A percentile compares a stretch with the other conserved stretches of the same genome.
These are phyloP conservation scores for Triops cancriformis DNA, from an alignment of 1,140 invertebrate genomes.

Conservation along the genomic window DNA sequence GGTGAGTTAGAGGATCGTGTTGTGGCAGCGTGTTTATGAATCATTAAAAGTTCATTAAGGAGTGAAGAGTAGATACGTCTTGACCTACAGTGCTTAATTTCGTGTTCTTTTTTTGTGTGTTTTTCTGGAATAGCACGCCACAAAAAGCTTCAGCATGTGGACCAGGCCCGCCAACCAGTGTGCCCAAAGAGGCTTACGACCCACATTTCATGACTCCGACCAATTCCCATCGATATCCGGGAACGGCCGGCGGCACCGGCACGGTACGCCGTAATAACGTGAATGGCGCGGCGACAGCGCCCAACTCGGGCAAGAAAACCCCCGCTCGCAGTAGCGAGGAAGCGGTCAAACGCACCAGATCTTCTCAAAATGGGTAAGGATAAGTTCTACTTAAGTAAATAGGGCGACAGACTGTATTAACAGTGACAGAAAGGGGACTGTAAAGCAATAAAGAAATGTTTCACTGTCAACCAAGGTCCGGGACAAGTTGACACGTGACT, in stretches of 20 bases:
- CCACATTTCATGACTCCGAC: constrained; percentile 2
- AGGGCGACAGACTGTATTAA: neutral
- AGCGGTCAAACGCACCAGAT: constrained; percentile 8
- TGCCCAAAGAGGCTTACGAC: neutral
- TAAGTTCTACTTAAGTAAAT: neutral
- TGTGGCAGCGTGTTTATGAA: neutral
- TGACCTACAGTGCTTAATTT: neutral
- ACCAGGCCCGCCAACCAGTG: neutral
- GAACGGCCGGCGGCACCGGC: neutral
- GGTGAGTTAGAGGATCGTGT: neutral
- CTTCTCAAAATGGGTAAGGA: neutral
- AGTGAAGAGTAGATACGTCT: neutral
- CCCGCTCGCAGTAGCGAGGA: neutral
- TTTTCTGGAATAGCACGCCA: neutral
- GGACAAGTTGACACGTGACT: no score
- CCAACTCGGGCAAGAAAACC: neutral
- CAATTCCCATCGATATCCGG: constrained; percentile 4
- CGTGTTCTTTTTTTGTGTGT: neutral
- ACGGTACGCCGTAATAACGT: neutral
- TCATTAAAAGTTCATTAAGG: neutral
- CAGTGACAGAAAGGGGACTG: no score
- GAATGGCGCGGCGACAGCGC: neutral
- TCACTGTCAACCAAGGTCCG: no score
- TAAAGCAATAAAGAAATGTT: no score
- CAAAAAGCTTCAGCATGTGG: neutral